These are phyloP conservation scores for Plodia interpunctella DNA, from an alignment of 1,140 invertebrate genomes.

Conservation along the genomic window DNA sequence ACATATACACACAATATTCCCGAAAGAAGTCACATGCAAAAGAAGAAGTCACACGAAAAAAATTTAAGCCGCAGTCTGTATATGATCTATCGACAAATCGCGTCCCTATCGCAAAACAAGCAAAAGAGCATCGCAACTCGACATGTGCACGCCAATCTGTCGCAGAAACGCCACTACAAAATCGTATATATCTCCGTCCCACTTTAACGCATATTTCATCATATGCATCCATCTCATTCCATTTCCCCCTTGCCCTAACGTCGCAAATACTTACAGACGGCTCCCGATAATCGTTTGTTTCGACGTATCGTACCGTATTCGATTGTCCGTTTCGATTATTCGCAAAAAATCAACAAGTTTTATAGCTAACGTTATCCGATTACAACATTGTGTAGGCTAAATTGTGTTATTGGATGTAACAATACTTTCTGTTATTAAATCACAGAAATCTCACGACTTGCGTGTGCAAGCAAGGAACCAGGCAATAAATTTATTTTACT, in stretches of 20 bases:
- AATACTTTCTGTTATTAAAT: not conserved
- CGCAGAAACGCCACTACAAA: slow-evolving; percentile 50
- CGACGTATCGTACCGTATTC: slow-evolving; percentile 58
- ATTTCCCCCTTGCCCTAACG: slow-evolving; percentile 30
- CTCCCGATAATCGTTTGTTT: slow-evolving; percentile 51
- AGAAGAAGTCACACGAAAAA: no score
- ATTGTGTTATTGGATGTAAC: not conserved
- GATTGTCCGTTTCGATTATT: slow-evolving; percentile 62
- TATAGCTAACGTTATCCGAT: slow-evolving; percentile 10
- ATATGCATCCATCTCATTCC: slow-evolving; percentile 28
- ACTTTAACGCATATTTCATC: slow-evolving; percentile 20
- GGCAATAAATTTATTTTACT: no score
- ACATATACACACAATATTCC: no score
- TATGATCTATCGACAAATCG: slow-evolving; percentile 15
- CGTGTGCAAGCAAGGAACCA: no score
- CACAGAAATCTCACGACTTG: no score
- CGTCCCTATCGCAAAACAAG: slow-evolving; percentile 46
- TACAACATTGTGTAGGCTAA: not conserved
- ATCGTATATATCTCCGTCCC: slow-evolving; percentile 26
- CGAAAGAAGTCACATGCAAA: no score
- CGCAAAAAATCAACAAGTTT: slow-evolving; percentile 18
- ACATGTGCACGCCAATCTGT: slow-evolving; percentile 75
- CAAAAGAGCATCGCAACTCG: slow-evolving; percentile 69
- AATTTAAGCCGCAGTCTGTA: no score
- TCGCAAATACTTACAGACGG: slow-evolving; percentile 61